These are phyloP conservation scores for Pterocles burchelli DNA, from an alignment of 2,113 vertebrate genomes.

Conservation along the genomic window DNA sequence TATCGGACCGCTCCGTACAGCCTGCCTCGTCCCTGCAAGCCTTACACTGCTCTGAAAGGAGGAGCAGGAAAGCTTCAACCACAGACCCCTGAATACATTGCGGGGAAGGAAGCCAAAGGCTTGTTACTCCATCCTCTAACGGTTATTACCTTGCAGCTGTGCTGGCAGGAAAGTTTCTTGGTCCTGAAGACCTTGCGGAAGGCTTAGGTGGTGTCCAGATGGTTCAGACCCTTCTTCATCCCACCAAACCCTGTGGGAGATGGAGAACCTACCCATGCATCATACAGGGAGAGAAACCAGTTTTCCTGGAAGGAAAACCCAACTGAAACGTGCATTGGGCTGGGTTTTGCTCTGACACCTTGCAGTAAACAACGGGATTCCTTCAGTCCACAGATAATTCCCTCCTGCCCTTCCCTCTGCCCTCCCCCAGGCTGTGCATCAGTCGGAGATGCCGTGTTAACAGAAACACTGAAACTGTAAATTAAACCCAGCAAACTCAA, in stretches of 20 bases:
- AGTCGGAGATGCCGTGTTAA: not conserved
- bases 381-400: not conserved
- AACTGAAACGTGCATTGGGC: accelerated
- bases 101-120: not conserved
- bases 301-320: not conserved
- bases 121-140: not conserved
- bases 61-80: not conserved
- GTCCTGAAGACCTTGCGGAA: not conserved
- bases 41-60: not conserved
- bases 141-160: not conserved
- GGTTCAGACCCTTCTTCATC: not conserved
- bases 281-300: not conserved
- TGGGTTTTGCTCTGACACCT: not conserved
- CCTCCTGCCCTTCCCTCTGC: not conserved
- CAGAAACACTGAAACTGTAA: not conserved
- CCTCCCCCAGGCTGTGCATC: not conserved
- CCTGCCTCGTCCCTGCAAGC: not conserved
- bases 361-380: not conserved
- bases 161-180: not conserved
- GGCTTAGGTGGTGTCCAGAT: not conserved
- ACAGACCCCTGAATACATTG: not conserved
- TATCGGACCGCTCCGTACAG: accelerated
- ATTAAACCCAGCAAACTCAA: not conserved
- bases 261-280: not conserved
- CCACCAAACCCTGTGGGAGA: not conserved